Percentiles rank a stretch among this genome's conserved stretches.
Conservation (phyloP, 30 jellyfish, hydroid and myxozoan species). For the Aurelia sp. region DNA sequence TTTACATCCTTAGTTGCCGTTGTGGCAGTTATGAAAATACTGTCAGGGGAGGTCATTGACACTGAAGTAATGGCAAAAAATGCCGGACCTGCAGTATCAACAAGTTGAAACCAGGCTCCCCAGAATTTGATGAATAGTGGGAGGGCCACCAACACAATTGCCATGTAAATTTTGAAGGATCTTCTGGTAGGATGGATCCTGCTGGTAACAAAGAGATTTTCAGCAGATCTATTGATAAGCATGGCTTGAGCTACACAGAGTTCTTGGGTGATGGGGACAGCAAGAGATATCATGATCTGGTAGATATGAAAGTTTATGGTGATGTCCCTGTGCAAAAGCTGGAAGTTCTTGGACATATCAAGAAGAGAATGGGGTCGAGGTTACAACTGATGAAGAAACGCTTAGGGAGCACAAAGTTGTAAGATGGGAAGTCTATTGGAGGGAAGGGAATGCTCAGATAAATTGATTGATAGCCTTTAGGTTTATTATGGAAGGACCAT, state of each 20-base stretch:
- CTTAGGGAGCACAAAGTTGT: neutral
- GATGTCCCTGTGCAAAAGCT: neutral
- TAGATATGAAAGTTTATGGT: constrained; percentile 4
- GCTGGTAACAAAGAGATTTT: too few relatives aligned
- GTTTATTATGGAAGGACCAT: too few relatives aligned
- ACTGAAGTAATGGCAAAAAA: constrained; percentile 18
- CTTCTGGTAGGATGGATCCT: too few relatives aligned
- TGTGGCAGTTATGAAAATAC: constrained; percentile 8
- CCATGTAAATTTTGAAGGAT: neutral
- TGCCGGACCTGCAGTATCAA: neutral
- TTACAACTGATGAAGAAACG: neutral
- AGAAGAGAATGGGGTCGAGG: constrained; percentile 1
- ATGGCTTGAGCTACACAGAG: constrained; percentile 2
- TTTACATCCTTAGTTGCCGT: constrained; percentile 23
- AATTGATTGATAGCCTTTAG: too few relatives aligned
- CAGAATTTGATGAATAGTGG: too few relatives aligned
- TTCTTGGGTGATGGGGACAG: too few relatives aligned
- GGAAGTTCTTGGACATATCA: too few relatives aligned
- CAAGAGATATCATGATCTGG: neutral
- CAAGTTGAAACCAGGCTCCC: neutral
- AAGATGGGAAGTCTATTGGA: too few relatives aligned
- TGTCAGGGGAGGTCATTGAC: constrained; percentile 24
- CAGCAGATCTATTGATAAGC: too few relatives aligned
- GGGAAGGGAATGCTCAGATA: too few relatives aligned
- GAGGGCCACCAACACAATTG: neutral